A percentile compares a stretch with the other conserved stretches of the same genome.
These are phyloP conservation scores for Dryobates pubescens DNA, from an alignment of 2,797 vertebrate genomes.

Conservation along the genomic window DNA sequence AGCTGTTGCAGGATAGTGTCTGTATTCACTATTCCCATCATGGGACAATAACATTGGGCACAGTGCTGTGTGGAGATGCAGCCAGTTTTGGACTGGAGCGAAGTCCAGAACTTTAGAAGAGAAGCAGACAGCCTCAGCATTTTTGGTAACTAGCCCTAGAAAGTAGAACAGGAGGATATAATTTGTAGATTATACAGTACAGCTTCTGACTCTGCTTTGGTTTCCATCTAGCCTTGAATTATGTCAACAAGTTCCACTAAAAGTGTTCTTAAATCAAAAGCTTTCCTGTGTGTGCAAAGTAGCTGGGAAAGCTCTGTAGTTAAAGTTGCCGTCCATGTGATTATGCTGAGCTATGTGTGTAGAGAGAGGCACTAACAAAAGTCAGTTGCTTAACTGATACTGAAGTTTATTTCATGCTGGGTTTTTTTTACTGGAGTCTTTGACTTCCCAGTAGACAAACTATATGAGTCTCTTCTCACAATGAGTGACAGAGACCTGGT, in stretches of 20 bases:
- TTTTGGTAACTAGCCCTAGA: background rate
- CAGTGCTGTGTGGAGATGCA: background rate
- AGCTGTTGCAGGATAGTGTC: background rate
- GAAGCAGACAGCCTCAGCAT: background rate
- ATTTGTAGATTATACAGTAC: background rate
- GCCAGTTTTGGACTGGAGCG: background rate
- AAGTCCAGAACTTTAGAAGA: background rate
- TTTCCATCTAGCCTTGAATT: conserved; percentile 15
- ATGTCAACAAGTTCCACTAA: background rate
- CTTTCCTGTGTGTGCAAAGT: background rate
- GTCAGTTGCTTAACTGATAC: background rate
- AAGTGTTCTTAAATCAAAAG: background rate
- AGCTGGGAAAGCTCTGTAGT: background rate
- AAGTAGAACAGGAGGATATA: background rate
- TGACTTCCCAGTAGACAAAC: background rate
- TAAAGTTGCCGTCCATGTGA: background rate
- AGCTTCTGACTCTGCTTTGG: background rate
- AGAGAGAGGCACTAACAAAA: background rate
- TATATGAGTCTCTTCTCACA: background rate
- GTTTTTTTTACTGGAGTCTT: background rate
- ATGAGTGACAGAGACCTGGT: background rate
- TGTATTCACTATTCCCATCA: background rate
- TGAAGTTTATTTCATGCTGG: background rate
- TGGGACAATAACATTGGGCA: no score
- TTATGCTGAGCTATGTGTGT: background rate